Evolutionary conservation across 2,888 invertebrate genomes (phyloP).

Genomic region (Dicyrtomina minuta): DNA sequence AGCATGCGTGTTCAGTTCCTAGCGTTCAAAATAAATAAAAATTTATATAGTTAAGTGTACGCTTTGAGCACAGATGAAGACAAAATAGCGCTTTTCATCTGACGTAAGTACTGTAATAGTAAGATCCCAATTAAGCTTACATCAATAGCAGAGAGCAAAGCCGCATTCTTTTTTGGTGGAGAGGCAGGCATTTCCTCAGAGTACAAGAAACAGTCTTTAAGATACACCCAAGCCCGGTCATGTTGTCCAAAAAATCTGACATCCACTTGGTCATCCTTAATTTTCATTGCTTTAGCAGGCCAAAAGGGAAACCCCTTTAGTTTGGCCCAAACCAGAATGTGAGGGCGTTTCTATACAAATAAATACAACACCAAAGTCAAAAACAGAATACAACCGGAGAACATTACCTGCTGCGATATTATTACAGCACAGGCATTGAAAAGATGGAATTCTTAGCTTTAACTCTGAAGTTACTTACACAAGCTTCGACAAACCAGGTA

Average conservation of each 20-base stretch:
- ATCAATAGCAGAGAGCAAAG: conserved; percentile 52
- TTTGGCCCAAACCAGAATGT: conserved; percentile 92
- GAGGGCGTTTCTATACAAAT: conserved; percentile 69
- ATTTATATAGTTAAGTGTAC: neutral
- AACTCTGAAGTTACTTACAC: conserved; percentile 60
- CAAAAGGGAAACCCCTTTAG: conserved; percentile 95
- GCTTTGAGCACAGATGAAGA: neutral
- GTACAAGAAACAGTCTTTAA: conserved; percentile 79
- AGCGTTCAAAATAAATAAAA: conserved; percentile 47
- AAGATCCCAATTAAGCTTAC: no score
- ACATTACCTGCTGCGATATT: no score
- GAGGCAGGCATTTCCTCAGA: conserved; percentile 65
- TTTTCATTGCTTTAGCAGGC: conserved; percentile 90
- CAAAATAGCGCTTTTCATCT: no score
- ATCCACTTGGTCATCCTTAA: conserved; percentile 69
- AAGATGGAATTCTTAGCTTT: neutral
- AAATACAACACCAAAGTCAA: no score
- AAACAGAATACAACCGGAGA: no score
- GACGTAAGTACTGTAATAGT: no score
- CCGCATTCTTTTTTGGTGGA: conserved; percentile 61
- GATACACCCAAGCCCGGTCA: conserved; percentile 85
- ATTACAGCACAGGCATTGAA: neutral
- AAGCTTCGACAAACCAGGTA: conserved; percentile 89
- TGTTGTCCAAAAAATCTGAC: conserved; percentile 94
- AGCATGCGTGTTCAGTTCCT: conserved; percentile 77